These are phyloP conservation scores for Psephotus haematonotus DNA, from an alignment of 2,113 vertebrate species.

Conservation along the genomic window DNA sequence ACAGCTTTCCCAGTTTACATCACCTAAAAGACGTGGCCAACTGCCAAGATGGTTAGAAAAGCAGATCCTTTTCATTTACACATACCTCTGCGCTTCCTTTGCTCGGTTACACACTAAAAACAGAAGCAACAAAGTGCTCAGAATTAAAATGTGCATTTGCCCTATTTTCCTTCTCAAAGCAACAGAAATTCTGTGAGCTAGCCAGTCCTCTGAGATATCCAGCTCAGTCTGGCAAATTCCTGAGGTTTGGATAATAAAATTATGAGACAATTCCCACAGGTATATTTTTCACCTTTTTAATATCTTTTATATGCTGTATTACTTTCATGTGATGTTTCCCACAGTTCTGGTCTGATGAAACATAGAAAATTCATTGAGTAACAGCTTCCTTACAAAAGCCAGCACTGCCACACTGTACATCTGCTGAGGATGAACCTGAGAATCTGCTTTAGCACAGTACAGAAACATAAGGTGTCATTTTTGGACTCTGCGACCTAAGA, in stretches of 20 bases:
- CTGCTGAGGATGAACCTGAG: conserved; percentile 19
- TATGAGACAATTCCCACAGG: conserved; percentile 50
- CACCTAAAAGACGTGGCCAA: not conserved
- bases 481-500: not conserved
- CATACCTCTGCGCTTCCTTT: not conserved
- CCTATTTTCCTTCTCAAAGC: conserved; percentile 12
- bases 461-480: conserved; percentile 36
- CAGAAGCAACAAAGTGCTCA: conserved; percentile 1
- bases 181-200: conserved; percentile 1
- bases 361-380: conserved; percentile 32
- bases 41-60: not conserved
- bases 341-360: conserved; percentile 45
- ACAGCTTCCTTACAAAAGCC: conserved; percentile 12
- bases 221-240: conserved; percentile 33
- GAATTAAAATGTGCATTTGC: conserved; percentile 40
- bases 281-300: conserved; percentile 59
- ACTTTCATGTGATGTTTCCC: conserved; percentile 55
- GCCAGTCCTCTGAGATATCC: conserved; percentile 19
- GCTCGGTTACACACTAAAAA: not conserved
- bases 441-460: not conserved
- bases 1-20: conserved; percentile 12
- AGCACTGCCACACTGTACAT: not conserved
- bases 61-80: conserved; percentile 20
- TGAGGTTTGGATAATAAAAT: conserved; percentile 54
- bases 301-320: conserved; percentile 46